phyloP scores from a whole-genome alignment of 2,113 vertebrate genomes.

The Burhinus oedicnemus region DNA sequence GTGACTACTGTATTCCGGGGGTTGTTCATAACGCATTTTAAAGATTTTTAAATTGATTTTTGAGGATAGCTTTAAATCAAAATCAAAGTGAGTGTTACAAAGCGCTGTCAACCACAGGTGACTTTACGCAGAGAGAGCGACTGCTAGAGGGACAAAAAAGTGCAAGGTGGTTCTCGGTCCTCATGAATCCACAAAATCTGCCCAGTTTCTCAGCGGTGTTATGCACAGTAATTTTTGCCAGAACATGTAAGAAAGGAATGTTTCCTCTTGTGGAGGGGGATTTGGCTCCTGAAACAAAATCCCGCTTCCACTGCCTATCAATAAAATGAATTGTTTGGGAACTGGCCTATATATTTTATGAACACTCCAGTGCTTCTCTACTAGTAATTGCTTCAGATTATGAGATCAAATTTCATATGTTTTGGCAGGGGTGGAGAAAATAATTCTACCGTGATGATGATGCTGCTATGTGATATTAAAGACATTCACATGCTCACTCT shows the following conservation, averaged over 20 bases:
- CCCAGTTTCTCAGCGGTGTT: not conserved
- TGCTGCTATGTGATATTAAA: not conserved
- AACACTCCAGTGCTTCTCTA: not conserved
- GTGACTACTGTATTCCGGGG: not conserved
- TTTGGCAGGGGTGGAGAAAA: not conserved
- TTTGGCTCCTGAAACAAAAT: constrained; percentile 27
- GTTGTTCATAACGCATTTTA: not conserved
- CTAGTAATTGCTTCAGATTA: not conserved
- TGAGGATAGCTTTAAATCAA: not conserved
- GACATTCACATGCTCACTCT: not conserved
- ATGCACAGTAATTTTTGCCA: not conserved
- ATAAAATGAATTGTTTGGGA: not conserved
- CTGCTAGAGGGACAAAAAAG: not conserved
- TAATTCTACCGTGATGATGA: not conserved
- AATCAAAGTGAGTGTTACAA: not conserved
- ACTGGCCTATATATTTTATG: not conserved
- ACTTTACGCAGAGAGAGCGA: accelerated
- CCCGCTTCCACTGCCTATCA: not conserved
- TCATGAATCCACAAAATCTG: not conserved
- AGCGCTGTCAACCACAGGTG: not conserved
- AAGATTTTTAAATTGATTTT: not conserved
- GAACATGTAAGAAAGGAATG: not conserved
- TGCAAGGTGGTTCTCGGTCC: not conserved
- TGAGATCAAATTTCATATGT: not conserved
- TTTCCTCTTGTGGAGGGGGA: not conserved